A percentile compares a stretch with the other conserved stretches of the same genome.
These are phyloP conservation scores for Rhinogobio ventralis DNA, from an alignment of 2,797 vertebrate species.

Conservation along the genomic window DNA sequence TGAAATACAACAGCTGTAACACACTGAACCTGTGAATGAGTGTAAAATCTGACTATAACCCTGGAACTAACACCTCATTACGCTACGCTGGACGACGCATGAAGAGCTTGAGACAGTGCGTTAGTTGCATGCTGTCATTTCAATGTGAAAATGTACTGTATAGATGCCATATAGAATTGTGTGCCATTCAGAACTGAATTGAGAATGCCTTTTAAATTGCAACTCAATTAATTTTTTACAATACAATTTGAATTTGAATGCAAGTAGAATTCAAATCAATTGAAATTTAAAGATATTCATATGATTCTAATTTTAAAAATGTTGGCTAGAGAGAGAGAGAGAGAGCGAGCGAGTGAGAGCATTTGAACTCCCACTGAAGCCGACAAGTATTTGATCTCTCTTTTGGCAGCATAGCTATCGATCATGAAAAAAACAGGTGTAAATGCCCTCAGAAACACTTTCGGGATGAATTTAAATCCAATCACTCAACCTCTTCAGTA, in stretches of 20 bases:
- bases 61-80: background rate
- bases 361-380: too few relatives aligned
- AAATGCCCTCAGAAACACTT: too few relatives aligned
- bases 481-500: too few relatives aligned
- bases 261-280: background rate
- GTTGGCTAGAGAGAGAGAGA: too few relatives aligned
- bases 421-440: too few relatives aligned
- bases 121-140: background rate
- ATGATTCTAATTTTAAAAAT: background rate
- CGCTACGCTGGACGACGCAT: background rate
- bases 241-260: background rate
- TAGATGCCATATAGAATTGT: background rate
- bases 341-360: background rate
- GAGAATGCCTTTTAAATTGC: background rate
- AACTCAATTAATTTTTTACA: background rate
- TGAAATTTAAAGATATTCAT: background rate
- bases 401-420: too few relatives aligned
- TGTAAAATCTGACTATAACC: slow-evolving; percentile 10
- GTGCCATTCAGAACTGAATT: background rate
- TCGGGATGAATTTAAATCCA: too few relatives aligned
- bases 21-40: slow-evolving; percentile 9
- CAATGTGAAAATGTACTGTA: background rate
- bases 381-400: background rate
- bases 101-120: background rate
- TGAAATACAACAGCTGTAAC: slow-evolving; percentile 43